phyloP scores from a whole-genome alignment of 2,113 vertebrate genomes.

The Neotoma lepida region DNA sequence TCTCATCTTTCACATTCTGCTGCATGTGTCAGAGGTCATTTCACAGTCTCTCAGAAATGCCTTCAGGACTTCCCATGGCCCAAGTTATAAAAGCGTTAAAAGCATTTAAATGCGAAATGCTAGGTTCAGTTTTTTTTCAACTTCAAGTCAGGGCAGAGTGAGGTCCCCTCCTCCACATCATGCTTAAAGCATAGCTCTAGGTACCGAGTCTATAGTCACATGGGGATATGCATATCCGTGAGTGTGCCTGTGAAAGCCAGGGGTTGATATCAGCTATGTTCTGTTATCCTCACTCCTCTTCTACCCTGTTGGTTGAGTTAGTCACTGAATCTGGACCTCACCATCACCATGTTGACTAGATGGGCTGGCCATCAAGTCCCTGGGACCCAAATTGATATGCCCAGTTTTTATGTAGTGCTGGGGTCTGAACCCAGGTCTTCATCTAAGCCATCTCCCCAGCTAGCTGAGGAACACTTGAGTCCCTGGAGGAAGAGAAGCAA shows the following conservation, averaged over 20 bases:
- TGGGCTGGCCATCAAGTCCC: no score
- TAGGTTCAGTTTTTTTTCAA: not conserved
- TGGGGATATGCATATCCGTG: no score
- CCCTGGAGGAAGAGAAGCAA: not conserved
- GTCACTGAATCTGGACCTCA: not conserved
- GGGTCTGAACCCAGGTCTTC: not conserved
- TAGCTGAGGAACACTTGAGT: not conserved
- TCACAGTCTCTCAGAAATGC: not conserved
- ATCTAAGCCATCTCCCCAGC: no score
- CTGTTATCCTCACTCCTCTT: accelerated
- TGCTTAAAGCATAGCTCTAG: not conserved
- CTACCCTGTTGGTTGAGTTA: accelerated
- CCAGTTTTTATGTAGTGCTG: not conserved
- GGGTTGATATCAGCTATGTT: not conserved
- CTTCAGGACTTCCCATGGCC: not conserved
- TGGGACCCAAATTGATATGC: not conserved
- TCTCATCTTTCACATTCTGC: not conserved
- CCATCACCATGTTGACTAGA: not conserved
- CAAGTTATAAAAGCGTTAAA: not conserved
- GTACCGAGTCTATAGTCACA: not conserved
- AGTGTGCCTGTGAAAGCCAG: not conserved
- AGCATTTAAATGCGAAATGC: not conserved
- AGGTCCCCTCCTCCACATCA: not conserved
- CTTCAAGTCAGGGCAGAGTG: not conserved
- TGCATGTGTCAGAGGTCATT: not conserved